These are phyloP conservation scores for Pseudocheirus occidentalis DNA, from an alignment of 2,797 vertebrate species.

Conservation along the genomic window DNA sequence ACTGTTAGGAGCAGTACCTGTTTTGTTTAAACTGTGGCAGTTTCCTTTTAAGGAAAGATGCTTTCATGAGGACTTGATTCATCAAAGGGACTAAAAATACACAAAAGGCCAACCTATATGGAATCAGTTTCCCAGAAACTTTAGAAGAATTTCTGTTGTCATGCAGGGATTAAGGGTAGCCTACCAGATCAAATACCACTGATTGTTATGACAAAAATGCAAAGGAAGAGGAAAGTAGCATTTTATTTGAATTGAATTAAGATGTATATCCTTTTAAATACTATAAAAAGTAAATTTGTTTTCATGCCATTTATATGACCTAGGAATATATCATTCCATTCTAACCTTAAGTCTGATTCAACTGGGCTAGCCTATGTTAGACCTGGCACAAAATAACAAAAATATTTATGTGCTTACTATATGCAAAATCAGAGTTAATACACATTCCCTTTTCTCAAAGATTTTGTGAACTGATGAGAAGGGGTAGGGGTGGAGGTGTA, in stretches of 20 bases:
- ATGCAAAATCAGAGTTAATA: neutral
- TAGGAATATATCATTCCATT: neutral
- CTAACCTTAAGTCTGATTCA: neutral
- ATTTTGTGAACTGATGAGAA: neutral
- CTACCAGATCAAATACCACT: neutral
- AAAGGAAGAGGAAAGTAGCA: neutral
- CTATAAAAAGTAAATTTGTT: neutral
- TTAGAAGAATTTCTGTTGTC: neutral
- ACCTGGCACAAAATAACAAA: neutral
- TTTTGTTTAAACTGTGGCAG: neutral
- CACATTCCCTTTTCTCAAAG: neutral
- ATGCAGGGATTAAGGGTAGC: neutral
- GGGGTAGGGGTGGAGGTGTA: neutral
- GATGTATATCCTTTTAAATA: neutral
- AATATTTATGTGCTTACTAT: neutral
- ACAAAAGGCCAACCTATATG: neutral
- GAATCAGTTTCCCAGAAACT: neutral
- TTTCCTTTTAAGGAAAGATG: neutral
- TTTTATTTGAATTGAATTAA: neutral
- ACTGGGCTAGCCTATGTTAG: neutral
- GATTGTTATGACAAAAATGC: neutral
- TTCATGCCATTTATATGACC: neutral
- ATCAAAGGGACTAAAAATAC: neutral
- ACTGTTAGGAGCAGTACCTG: neutral
- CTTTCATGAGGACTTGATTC: neutral